Percentiles rank a stretch among this genome's conserved stretches.
phyloP scores from a whole-genome alignment of 2,888 invertebrate genomes.

The Timandra comae region DNA sequence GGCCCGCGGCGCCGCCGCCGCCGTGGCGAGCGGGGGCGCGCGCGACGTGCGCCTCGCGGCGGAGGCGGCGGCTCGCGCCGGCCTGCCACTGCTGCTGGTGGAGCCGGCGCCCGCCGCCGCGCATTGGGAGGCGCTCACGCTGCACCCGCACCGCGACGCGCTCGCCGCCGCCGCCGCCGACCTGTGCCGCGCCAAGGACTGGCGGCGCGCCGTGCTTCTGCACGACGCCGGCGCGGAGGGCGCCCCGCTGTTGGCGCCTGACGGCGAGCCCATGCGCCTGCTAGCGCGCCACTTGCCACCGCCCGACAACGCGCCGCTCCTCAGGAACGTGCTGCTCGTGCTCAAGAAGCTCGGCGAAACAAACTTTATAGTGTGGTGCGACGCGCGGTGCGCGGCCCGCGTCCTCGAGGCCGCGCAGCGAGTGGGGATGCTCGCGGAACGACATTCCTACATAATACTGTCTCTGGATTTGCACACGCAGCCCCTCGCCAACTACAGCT shows the following conservation, averaged over 20 bases:
- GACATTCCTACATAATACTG: conserved; percentile 51
- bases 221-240: conserved; percentile 47
- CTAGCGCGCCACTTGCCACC: conserved; percentile 51
- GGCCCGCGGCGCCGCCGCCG: conserved; percentile 9
- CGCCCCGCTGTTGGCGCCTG: conserved; percentile 32
- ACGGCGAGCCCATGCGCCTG: conserved; percentile 30
- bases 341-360: conserved; percentile 50
- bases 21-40: conserved; percentile 23
- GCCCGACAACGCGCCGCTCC: conserved; percentile 40
- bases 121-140: conserved; percentile 40
- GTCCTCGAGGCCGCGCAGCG: conserved; percentile 63
- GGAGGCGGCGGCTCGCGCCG: conserved; percentile 46
- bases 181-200: conserved; percentile 50
- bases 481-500: conserved; percentile 44
- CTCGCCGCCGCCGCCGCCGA: conserved; percentile 28
- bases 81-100: conserved; percentile 42
- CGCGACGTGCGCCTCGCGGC: conserved; percentile 32
- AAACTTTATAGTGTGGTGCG: conserved; percentile 54
- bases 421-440: conserved; percentile 54
- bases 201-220: conserved; percentile 54
- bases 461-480: conserved; percentile 53
- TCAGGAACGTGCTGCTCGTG: conserved; percentile 53
- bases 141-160: conserved; percentile 42
- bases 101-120: conserved; percentile 30
- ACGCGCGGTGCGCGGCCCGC: conserved; percentile 41